Evolutionary conservation across 2,113 vertebrate species (phyloP), one percentile per base, ranked within the genome.

Genomic region (Lycaon pictus): DNA sequence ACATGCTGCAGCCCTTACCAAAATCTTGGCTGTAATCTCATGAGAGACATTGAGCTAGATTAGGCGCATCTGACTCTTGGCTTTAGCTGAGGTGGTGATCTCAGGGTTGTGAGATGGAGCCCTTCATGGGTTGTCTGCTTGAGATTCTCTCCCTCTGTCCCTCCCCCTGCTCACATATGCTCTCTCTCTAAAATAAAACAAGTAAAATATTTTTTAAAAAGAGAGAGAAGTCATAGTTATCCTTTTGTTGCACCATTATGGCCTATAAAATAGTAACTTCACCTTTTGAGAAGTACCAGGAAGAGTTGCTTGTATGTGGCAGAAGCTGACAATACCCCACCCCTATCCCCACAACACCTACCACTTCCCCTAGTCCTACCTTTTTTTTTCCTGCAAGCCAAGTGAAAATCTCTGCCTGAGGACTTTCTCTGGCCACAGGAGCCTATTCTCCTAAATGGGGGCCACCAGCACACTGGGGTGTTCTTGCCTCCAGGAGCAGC

Each of bases 231-330:
- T 63, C 29, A n/a, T 27, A 56, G 13, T 72, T 56, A 74, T 74
- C n/a, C 3, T 48, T 74, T 94, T 43, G 19, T 76, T 91, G 55
- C 3, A 35, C 7, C 4, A 25, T 35, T 72, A 63, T 65, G 4
- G n/a, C 22, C 48, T 56, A 51, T 37, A 51, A 91, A 72, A 82
- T 82, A 82, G 65, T 7, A 91, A 37, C 35, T 69, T 80, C 76
- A 1, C 4, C 20, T 82, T 76, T 67, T 43, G 83, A 72, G 55
- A 93, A 90, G 72, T 60, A 79, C 53, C 51, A 51, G 17, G 29
- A 2, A 37, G 22, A 25, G 0, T 5, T 71, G n/a, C 43, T n/a
- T 25, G 1, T 16, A 16, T 1, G 2, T 51, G 19, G 37, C 23
- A 12, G 55, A 63, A 63, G 72, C 27, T 76, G 35, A 8, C 17